These are phyloP conservation scores for Merodon equestris DNA, from an alignment of 2,888 invertebrate genomes.

Conservation along the genomic window DNA sequence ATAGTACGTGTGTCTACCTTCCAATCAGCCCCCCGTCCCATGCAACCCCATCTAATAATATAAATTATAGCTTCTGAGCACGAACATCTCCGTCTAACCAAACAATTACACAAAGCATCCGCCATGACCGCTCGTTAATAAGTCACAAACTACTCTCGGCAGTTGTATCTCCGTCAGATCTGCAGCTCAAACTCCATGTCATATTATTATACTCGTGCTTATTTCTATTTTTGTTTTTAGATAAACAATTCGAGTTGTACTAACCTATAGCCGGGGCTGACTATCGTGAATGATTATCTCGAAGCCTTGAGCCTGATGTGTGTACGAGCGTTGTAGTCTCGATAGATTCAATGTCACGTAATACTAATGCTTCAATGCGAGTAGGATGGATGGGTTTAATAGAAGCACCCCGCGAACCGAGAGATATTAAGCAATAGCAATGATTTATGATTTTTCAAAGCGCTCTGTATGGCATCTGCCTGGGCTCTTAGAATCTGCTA, in stretches of 20 bases:
- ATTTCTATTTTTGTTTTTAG: not conserved
- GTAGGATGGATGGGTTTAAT: no score
- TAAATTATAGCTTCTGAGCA: conserved; percentile 58
- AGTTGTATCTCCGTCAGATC: not conserved
- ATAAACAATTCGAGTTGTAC: conserved; percentile 52
- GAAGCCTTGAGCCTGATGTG: no score
- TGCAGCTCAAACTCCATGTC: conserved; percentile 36
- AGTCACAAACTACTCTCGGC: conserved; percentile 22
- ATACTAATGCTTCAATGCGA: conserved; percentile 22
- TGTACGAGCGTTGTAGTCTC: conserved; percentile 4
- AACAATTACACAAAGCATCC: conserved; percentile 66
- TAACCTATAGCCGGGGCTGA: conserved; percentile 35
- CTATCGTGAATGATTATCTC: conserved; percentile 5
- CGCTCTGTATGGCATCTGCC: no score
- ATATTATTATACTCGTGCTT: conserved; percentile 39
- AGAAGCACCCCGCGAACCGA: no score
- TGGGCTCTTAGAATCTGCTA: not conserved
- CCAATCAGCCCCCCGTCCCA: not conserved
- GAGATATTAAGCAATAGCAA: no score
- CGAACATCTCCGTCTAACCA: conserved; percentile 56
- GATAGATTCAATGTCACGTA: conserved; percentile 50
- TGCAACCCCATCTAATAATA: not conserved
- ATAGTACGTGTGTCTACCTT: conserved; percentile 19
- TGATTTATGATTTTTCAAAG: no score
- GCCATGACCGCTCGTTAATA: conserved; percentile 61